Evolutionary conservation across 2,113 vertebrate genomes (phyloP).

Genomic region (Fregetta grallaria): DNA sequence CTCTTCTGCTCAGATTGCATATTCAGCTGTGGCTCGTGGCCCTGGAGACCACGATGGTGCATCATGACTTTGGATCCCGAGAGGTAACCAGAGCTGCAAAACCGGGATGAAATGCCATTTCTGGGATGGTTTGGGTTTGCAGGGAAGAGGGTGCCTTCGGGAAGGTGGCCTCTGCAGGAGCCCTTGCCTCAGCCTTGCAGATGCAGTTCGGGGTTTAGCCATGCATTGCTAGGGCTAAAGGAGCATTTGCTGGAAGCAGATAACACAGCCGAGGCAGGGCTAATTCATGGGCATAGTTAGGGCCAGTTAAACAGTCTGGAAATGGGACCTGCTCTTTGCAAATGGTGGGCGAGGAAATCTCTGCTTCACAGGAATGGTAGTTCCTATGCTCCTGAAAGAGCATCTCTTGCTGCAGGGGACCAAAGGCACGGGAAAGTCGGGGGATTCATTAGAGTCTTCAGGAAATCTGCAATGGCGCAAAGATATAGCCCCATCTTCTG

Average conservation of each 20-base stretch:
- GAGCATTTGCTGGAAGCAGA: neutral
- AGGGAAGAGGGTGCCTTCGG: neutral
- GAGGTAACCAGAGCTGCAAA: neutral
- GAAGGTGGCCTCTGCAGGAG: neutral
- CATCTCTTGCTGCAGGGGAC: neutral
- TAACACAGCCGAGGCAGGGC: neutral
- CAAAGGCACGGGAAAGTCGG: neutral
- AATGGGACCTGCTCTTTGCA: neutral
- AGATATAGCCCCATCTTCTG: neutral
- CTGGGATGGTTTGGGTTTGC: neutral
- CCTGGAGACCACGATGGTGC: neutral
- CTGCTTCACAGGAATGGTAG: neutral
- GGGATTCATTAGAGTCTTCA: neutral
- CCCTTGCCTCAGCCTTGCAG: neutral
- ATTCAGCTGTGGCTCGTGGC: neutral
- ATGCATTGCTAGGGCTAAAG: neutral
- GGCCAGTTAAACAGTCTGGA: neutral
- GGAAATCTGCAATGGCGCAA: neutral
- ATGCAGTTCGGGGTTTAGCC: neutral
- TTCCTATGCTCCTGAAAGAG: neutral
- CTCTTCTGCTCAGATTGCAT: neutral
- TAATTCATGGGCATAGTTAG: too few relatives aligned
- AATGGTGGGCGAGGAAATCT: neutral
- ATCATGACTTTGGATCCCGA: accelerated
- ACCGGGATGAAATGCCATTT: accelerated